Evolutionary conservation across 2,113 vertebrate species (phyloP).

Genomic region (human): GRCh38 chr18:77048001-77048500

Average conservation of each 20-base stretch:
- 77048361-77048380: too few species aligned
- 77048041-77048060: neutral
- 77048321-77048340: neutral
- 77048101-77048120: neutral
- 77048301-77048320: neutral
- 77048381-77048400: accelerated
- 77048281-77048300: neutral
- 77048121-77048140: neutral
- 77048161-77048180: neutral
- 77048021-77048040: too few species aligned
- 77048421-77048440: neutral
- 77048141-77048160: too few species aligned
- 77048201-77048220: neutral
- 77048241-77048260: neutral
- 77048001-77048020: too few species aligned
- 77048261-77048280: neutral
- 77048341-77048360: neutral
- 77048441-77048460: too few species aligned
- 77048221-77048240: neutral
- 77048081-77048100: too few species aligned
- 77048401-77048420: neutral
- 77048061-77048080: too few species aligned
- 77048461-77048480: too few species aligned
- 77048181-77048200: accelerated
- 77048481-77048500: too few species aligned